A percentile compares a stretch with the other conserved stretches of the same genome.
Evolutionary conservation across 2,113 vertebrate genomes (phyloP).

Genomic region (Proteles cristata): DNA sequence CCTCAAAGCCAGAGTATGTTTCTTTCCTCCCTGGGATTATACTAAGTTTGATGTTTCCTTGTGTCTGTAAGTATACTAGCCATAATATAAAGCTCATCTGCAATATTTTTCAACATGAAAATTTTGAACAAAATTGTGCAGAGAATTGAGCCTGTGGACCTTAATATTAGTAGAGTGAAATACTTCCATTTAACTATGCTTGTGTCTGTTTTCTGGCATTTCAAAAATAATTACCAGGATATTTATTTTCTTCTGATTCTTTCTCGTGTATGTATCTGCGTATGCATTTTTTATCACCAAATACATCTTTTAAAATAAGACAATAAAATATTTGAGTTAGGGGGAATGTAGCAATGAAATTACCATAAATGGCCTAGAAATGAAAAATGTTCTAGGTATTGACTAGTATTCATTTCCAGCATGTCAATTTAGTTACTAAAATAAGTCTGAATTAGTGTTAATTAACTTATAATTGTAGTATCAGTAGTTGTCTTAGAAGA

Average conservation of each 20-base stretch:
- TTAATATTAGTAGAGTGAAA: not conserved
- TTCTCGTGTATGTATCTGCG: not conserved
- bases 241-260: not conserved
- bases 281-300: not conserved
- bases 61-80: not conserved
- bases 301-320: not conserved
- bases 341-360: not conserved
- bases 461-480: not conserved
- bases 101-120: not conserved
- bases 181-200: not conserved
- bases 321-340: not conserved
- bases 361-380: not conserved
- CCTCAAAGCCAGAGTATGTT: not conserved
- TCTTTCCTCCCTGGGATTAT: not conserved
- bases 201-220: not conserved
- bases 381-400: not conserved
- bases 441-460: not conserved
- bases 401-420: not conserved
- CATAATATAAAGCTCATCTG: not conserved
- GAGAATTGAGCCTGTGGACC: not conserved
- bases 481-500: not conserved
- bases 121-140: not conserved
- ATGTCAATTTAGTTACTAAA: not conserved
- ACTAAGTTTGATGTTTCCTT: not conserved
- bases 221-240: conserved; percentile 4